phyloP scores from a whole-genome alignment of 2,113 vertebrate species.

The Willisornis vidua region DNA sequence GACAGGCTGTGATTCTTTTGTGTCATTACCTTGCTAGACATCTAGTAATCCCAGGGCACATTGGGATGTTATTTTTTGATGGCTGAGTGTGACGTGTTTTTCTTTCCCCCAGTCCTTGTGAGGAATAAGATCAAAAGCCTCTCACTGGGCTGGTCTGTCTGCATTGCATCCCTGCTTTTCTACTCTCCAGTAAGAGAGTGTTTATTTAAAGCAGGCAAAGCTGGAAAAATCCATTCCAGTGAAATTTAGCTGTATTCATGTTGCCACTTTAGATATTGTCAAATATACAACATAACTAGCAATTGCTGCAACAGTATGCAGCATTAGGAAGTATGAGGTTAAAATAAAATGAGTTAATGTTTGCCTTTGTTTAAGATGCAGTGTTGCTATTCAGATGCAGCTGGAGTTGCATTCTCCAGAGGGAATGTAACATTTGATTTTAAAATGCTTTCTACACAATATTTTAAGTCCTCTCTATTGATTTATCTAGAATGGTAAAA shows the following conservation, averaged over 20 bases:
- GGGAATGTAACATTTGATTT: not conserved
- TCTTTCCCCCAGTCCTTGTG: not conserved
- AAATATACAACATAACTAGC: not conserved
- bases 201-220: not conserved
- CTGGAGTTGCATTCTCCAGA: not conserved
- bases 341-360: not conserved
- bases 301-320: not conserved
- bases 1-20: not conserved
- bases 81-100: not conserved
- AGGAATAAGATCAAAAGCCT: not conserved
- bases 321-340: not conserved
- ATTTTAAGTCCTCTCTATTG: not conserved
- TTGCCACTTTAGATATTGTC: not conserved
- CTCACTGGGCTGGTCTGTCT: not conserved
- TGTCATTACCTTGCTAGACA: not conserved
- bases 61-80: not conserved
- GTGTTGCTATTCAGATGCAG: not conserved
- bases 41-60: not conserved
- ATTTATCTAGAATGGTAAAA: not conserved
- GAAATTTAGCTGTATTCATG: not conserved
- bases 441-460: not conserved
- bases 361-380: not conserved
- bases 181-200: not conserved
- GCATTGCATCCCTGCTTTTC: not conserved
- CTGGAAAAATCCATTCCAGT: not conserved